Conservation (phyloP, 2,888 invertebrate species). For the Nemoura dubitans region DNA sequence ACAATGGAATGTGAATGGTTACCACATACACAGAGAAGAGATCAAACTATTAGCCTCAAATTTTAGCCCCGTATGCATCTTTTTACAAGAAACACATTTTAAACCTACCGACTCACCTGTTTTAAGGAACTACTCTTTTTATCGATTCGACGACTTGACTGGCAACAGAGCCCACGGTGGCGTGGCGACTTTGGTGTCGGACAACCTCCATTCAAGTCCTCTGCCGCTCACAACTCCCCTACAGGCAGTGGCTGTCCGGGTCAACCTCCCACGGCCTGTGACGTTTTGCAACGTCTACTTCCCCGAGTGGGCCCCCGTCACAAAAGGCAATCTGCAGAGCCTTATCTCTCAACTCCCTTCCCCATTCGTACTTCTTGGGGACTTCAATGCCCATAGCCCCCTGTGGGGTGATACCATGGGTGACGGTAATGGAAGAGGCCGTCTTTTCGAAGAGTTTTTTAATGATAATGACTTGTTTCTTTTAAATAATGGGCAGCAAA, state of each 20-base stretch:
- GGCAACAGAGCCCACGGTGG: slow-evolving; percentile 28
- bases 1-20: slow-evolving; percentile 41
- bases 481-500: slow-evolving; percentile 18
- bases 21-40: neutral
- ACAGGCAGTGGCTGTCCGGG: slow-evolving; percentile 31
- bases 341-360: slow-evolving; percentile 17
- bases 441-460: slow-evolving; percentile 30
- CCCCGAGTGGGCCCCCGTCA: slow-evolving; percentile 23
- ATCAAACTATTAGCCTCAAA: slow-evolving; percentile 19
- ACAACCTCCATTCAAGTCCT: neutral
- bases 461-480: slow-evolving; percentile 22
- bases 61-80: slow-evolving; percentile 32
- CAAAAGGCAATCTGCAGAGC: neutral
- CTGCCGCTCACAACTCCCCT: slow-evolving; percentile 29
- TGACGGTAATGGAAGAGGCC: slow-evolving; percentile 35
- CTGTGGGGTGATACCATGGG: slow-evolving; percentile 32
- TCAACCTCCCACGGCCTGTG: slow-evolving; percentile 12
- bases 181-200: slow-evolving; percentile 10
- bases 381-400: slow-evolving; percentile 31
- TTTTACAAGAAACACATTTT: slow-evolving; percentile 40
- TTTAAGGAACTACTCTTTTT: neutral
- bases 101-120: slow-evolving; percentile 2
- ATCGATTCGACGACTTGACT: slow-evolving; percentile 14
- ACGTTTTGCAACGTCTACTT: slow-evolving; percentile 22
- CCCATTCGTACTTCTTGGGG: slow-evolving; percentile 24